These are phyloP conservation scores for Apeltes quadracus DNA, from an alignment of 2,113 vertebrate genomes.

Conservation along the genomic window DNA sequence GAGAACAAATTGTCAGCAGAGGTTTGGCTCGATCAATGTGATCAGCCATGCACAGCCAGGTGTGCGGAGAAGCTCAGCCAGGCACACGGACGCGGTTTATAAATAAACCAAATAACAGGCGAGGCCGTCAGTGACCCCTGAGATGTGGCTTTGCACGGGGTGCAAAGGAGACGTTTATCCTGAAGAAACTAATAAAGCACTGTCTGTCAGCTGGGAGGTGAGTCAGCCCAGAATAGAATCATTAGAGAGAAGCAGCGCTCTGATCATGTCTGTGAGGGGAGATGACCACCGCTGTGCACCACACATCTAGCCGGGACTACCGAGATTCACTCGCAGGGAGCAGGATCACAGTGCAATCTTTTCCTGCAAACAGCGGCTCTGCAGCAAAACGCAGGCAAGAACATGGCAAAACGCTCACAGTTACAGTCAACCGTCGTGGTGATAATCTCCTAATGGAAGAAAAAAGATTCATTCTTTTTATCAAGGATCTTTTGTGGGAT, in stretches of 20 bases:
- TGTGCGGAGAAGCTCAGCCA: conserved; percentile 64
- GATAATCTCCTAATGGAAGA: conserved; percentile 30
- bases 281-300: conserved; percentile 58
- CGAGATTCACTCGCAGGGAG: conserved; percentile 1
- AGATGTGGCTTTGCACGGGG: conserved; percentile 72
- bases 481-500: conserved; percentile 62
- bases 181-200: conserved; percentile 80
- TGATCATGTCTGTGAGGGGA: conserved; percentile 72
- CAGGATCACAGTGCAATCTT: conserved; percentile 16
- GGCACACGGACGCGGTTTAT: conserved; percentile 68
- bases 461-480: conserved; percentile 46
- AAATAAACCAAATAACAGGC: conserved; percentile 77
- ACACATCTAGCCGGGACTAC: conserved; percentile 51
- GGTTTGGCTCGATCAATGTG: conserved; percentile 53
- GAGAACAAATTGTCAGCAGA: conserved; percentile 24
- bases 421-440: conserved; percentile 38
- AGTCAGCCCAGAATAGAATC: conserved; percentile 75
- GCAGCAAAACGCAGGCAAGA: not conserved
- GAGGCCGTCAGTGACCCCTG: conserved; percentile 69
- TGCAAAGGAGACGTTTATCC: conserved; percentile 78
- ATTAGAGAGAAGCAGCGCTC: conserved; percentile 73
- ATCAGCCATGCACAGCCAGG: conserved; percentile 63
- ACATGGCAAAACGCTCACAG: conserved; percentile 20
- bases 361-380: conserved; percentile 33
- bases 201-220: conserved; percentile 76